Base-by-base conservation (phyloP, 2,888 invertebrate species). In the Melitaea athalia region DNA sequence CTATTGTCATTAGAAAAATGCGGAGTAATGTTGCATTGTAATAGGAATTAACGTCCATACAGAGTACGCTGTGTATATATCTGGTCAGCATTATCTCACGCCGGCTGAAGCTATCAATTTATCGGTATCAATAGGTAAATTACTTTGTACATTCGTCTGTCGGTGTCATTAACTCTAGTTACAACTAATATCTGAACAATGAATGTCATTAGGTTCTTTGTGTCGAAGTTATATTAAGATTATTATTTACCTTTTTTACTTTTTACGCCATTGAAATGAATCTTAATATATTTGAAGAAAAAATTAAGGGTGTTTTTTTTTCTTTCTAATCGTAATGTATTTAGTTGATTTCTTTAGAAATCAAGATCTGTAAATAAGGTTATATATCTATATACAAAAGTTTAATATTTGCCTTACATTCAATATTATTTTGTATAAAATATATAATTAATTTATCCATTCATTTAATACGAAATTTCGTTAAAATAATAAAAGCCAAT, bases 11-110 rank as follows among this genome's bases (percentile, higher is more conserved):
- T 75, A 78, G 55, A 73, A 82, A 82, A 79, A 75, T 79, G 86
- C 85, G 77, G 64, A 61, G 85, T 86, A 83, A 86, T 67, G 80
- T 69, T 72, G 64, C 75, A 82, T 86, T 85, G 83, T 86, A 68
- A 53, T 64, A 66, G 63, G 65, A 78, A 79, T 80, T 78, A 77
- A 79, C 74, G 76, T 74, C 75, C 71, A 72, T 79, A 81, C 77
- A 80, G 77, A 67, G 64, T 64, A 49, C 31, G 63, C 63, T 61
- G 57, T 68, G 72, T 70, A 73, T 63, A 60, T 68, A 68, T 72
- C 73, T 55, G 67, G 59, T 52, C 64, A 62, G 63, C 62, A 75
- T 68, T 76, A 73, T 77, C 73, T 75, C 75, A 74, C 71, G 73
- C 65, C 60, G 64, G n/a, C 59, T 71, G 62, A 70, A 74, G 61